Evolutionary conservation across 2,888 invertebrate genomes (phyloP).

Genomic region (Dione juno): DNA sequence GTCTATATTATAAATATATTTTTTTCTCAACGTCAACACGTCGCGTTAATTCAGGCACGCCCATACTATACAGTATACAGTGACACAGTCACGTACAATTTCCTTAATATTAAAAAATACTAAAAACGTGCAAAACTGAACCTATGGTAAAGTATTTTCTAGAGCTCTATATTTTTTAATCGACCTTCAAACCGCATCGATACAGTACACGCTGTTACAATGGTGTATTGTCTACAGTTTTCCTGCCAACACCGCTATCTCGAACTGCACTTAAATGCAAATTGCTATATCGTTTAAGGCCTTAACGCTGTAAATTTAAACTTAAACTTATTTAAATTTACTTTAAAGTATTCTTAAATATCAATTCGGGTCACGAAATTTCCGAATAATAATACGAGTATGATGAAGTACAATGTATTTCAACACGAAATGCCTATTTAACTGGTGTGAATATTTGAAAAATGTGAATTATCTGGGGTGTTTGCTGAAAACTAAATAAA

Average conservation of each 20-base stretch:
- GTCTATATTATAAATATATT: not conserved
- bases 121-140: not conserved
- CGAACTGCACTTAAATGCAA: constrained; percentile 21
- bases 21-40: too few relatives aligned
- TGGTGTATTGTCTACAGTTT: constrained; percentile 23
- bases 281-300: not conserved
- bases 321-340: constrained; percentile 6
- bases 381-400: constrained; percentile 6
- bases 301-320: not conserved
- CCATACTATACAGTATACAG: not conserved
- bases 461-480: too few relatives aligned
- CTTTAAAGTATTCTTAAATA: not conserved
- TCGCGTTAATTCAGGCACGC: too few relatives aligned
- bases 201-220: constrained; percentile 18
- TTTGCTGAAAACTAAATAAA: too few relatives aligned
- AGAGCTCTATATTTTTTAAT: constrained; percentile 4
- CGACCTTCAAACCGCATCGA: constrained; percentile 19
- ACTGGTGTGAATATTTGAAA: too few relatives aligned
- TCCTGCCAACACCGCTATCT: constrained; percentile 22
- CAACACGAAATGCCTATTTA: too few relatives aligned
- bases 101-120: not conserved
- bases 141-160: not conserved
- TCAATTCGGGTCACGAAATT: not conserved
- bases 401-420: not conserved
- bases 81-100: not conserved